These are phyloP conservation scores for Eumacrocentrus americanus DNA, from an alignment of 2,888 invertebrate genomes.

Conservation along the genomic window DNA sequence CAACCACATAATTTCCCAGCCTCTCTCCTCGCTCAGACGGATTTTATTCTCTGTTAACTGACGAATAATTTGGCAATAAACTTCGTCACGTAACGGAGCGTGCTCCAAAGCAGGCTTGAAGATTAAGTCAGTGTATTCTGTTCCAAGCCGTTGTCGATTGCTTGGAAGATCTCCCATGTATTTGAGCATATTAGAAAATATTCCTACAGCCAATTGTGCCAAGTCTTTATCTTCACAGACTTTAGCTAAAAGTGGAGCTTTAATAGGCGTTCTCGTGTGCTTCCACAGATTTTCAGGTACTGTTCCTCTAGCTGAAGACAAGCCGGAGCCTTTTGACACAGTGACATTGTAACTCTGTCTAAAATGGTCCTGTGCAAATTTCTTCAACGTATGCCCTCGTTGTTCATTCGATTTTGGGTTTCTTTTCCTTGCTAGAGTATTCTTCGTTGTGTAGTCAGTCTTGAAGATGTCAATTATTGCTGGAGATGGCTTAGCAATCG, in stretches of 20 bases:
- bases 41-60: conserved; percentile 89
- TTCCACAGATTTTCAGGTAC: conserved; percentile 81
- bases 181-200: conserved; percentile 78
- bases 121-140: conserved; percentile 88
- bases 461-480: conserved; percentile 55
- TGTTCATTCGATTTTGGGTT: conserved; percentile 62
- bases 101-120: conserved; percentile 79
- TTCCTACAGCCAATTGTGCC: conserved; percentile 74
- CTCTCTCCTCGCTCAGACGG: conserved; percentile 84
- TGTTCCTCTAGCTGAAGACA: conserved; percentile 71
- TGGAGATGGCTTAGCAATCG: conserved; percentile 75
- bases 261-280: conserved; percentile 80
- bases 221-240: conserved; percentile 73
- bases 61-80: conserved; percentile 93
- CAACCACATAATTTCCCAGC: conserved; percentile 95
- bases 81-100: conserved; percentile 81
- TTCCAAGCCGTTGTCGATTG: conserved; percentile 74
- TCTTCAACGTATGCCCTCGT: conserved; percentile 81
- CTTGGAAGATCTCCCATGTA: conserved; percentile 95
- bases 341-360: conserved; percentile 64
- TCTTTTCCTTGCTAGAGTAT: conserved; percentile 19
- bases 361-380: conserved; percentile 85
- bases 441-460: conserved; percentile 43
- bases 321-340: conserved; percentile 68
- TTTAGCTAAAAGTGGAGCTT: conserved; percentile 81